A percentile compares a stretch with the other conserved stretches of the same genome.
These are phyloP conservation scores for Leptinotarsa undecemlineata DNA, from an alignment of 1,140 invertebrate genomes.

Conservation along the genomic window DNA sequence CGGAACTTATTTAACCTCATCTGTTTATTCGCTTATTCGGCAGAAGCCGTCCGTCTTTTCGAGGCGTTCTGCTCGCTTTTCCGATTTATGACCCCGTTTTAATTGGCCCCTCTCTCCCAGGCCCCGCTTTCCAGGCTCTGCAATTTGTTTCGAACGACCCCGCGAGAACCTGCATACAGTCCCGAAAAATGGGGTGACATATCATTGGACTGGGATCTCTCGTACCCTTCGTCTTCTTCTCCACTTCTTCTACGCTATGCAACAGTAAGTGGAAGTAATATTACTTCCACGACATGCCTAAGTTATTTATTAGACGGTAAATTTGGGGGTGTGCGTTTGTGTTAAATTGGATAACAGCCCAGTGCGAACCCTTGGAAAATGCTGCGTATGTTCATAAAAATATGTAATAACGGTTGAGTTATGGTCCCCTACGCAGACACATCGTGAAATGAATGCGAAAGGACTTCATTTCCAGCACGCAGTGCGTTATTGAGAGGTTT, in stretches of 20 bases:
- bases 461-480: not conserved
- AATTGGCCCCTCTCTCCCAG: slow-evolving; percentile 41
- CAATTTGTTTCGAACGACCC: slow-evolving; percentile 33
- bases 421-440: slow-evolving; percentile 11
- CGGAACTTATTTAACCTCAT: slow-evolving; percentile 45
- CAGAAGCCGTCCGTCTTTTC: slow-evolving; percentile 41
- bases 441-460: slow-evolving; percentile 24
- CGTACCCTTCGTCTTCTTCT: slow-evolving; percentile 42
- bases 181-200: slow-evolving; percentile 46
- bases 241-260: slow-evolving; percentile 41
- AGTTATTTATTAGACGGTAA: slow-evolving; percentile 50
- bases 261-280: slow-evolving; percentile 50
- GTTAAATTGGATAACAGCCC: slow-evolving; percentile 50
- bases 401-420: slow-evolving; percentile 34
- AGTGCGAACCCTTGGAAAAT: slow-evolving; percentile 32
- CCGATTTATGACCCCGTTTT: slow-evolving; percentile 46
- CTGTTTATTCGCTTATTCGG: slow-evolving; percentile 46
- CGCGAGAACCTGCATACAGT: slow-evolving; percentile 28
- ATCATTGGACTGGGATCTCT: slow-evolving; percentile 42
- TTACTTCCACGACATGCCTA: slow-evolving; percentile 50
- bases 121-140: slow-evolving; percentile 20
- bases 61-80: slow-evolving; percentile 33
- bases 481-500: not conserved
- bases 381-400: slow-evolving; percentile 41
- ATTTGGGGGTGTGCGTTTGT: slow-evolving; percentile 44